Conservation (phyloP, 1,140 invertebrate species). For the Cherax destructor region DNA sequence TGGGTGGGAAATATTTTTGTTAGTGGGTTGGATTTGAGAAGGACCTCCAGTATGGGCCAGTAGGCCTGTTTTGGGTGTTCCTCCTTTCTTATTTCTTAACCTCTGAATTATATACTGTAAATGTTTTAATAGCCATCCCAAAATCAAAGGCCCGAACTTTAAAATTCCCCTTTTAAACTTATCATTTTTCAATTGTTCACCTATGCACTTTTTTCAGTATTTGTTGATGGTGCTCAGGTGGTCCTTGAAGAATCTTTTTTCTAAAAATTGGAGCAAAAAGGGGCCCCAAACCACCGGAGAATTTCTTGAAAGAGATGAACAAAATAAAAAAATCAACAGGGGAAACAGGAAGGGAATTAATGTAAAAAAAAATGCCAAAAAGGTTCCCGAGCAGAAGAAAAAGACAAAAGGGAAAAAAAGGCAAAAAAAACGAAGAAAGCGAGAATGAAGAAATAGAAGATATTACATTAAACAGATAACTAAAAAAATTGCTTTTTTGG, state of each 20-base stretch:
- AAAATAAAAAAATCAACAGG: constrained; percentile 9
- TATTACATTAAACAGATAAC: constrained; percentile 73
- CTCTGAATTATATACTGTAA: too few species aligned
- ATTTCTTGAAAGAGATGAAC: constrained; percentile 44
- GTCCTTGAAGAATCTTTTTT: constrained; percentile 76
- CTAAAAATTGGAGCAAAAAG: constrained; percentile 73
- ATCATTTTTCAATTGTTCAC: not conserved
- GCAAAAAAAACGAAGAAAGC: constrained; percentile 74
- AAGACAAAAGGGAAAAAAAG: constrained; percentile 42
- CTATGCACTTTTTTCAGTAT: constrained; percentile 56
- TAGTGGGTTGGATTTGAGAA: too few species aligned
- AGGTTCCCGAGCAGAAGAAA: not conserved
- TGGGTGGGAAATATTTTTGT: too few species aligned
- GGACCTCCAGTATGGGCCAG: too few species aligned
- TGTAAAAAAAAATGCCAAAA: not conserved
- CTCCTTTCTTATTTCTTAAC: too few species aligned
- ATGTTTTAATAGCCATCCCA: too few species aligned
- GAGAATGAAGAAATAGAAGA: constrained; percentile 75
- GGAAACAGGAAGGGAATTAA: constrained; percentile 1
- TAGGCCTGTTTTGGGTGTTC: too few species aligned
- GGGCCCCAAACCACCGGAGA: constrained; percentile 58
- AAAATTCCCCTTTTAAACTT: not conserved
- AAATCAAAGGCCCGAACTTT: too few species aligned
- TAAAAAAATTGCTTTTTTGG: constrained; percentile 72
- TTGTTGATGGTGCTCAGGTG: constrained; percentile 78